Evolutionary conservation across 1,140 invertebrate genomes (phyloP), one percentile per base, ranked within the genome.

Genomic region (Harpegnathos saltator): DNA sequence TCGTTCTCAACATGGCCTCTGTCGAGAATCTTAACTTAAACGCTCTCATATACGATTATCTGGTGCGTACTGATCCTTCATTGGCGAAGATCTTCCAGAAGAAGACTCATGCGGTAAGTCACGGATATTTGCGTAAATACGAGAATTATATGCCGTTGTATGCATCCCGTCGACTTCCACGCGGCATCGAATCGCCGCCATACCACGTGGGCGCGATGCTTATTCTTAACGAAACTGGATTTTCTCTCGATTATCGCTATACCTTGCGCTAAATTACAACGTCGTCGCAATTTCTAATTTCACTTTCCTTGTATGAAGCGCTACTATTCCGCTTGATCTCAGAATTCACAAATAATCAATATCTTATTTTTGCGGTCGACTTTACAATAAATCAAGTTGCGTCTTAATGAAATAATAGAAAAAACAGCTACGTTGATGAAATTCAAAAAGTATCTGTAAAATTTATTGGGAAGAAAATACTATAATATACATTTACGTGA

Each of bases 101-200:
- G 72, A 96, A 96, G 92, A 94, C 94, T 14, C 96, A 95, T 69
- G 94, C 95, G 90, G 96, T 96, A 94, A 95, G 95, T 93, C 78
- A 68, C 19, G 2, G 17, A 22, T 44, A 44, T 1, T 44, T 44
- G 11, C 11, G 38, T 1, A 44, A 44, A 44, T 44, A 11, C 38
- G 7, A 44, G 38, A 44, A 44, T 44, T 44, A 44, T 44, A 44
- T 9, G 3, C 38, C 9, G 11, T 44, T 44, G 38, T 65, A 1
- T 5, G 59, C 77, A 89, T 44, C 38, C 38, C 38, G 38, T 9
- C 38, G 38, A 44, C 38, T 44, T 44, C 38, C 38, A 44, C 72
- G 85, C 83, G 65, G 75, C 17, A 12, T 0, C 0, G 15, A 52
- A 66, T 56, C 85, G 58, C 89, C 89, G 90, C 88, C 86, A 89